Base-by-base conservation (phyloP, 2,888 invertebrate genomes). In the Macaria notata region DNA sequence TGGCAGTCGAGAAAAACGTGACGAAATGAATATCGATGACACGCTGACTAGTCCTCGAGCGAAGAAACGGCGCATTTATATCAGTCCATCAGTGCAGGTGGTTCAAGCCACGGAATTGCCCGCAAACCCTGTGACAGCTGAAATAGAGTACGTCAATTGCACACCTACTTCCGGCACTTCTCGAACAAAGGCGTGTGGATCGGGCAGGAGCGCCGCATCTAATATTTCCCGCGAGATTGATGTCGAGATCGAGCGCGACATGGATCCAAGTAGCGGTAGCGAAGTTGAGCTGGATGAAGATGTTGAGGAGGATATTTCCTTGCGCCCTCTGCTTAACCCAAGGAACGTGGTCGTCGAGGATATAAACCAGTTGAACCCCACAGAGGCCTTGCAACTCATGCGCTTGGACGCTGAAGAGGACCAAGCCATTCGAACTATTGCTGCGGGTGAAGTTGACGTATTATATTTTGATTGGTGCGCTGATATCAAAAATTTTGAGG, bases 191-290 rank as follows among this genome's bases (percentile, higher is more conserved):
- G 52, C 45, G 52, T 52, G 36, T 42, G 42, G 44, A 29, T 48
- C 42, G 38, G 36, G 38, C 42, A 54, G 43, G 41, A 54, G 39
- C 31, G 39, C 49, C 43, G 31, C 49, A 44, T 47, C 48, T 49
- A 54, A 45, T 49, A 54, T 54, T 42, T 42, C 49, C 43, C 44
- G 42, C 54, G 53, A 54, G 47, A 47, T 44, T 43, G 47, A 54
- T 46, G 45, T 54, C 38, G 48, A 54, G 41, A 42, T 54, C 33
- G 53, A 53, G 46, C 46, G 41, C 41, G 53, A 53, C 44, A 48
- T 54, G 38, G 48, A 42, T 19, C 53, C 53, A 46, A 39, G 39
- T 29, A 46, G 46, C 36, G 53, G 53, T 4, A 54, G 53, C 41
- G 52, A 52, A 39, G 44, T 51, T 19, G 50, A 51, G 33, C 36